These are phyloP conservation scores for Hippasteria phrygiana DNA, from an alignment of 53 echinoderm and acorn worm species.

Conservation along the genomic window DNA sequence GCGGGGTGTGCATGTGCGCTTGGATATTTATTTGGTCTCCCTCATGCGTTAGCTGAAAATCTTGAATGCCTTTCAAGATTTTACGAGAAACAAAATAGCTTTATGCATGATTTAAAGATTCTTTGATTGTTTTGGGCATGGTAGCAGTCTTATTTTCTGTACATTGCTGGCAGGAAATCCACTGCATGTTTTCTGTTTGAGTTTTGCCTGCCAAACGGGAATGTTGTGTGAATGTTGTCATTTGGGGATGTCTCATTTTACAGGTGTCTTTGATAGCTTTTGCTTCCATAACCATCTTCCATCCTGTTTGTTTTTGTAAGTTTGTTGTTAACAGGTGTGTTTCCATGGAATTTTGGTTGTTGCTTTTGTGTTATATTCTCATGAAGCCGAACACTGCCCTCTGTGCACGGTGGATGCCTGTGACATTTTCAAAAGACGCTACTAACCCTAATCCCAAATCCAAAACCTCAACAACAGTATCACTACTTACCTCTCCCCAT, in stretches of 20 bases:
- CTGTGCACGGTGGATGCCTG: constrained; percentile 56
- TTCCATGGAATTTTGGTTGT: neutral
- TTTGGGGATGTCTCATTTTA: too few species aligned
- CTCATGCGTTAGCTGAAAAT: too few species aligned
- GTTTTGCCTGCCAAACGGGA: neutral
- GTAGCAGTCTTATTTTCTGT: too few species aligned
- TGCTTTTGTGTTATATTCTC: neutral
- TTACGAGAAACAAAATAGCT: too few species aligned
- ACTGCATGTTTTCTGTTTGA: neutral
- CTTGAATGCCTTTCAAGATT: too few species aligned
- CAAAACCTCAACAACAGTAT: neutral
- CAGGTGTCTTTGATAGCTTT: neutral
- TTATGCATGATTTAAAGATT: too few species aligned
- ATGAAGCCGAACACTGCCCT: constrained; percentile 49
- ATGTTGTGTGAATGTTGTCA: neutral
- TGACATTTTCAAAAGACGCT: constrained; percentile 41
- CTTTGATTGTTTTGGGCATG: too few species aligned
- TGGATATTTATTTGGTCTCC: too few species aligned
- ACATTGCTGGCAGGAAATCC: too few species aligned
- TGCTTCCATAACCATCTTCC: neutral
- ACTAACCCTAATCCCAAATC: neutral
- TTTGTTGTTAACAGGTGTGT: neutral
- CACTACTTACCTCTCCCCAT: too few species aligned
- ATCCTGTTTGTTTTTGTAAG: neutral
- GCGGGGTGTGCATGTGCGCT: too few species aligned